Percentiles rank a stretch among this genome's conserved stretches.
phyloP scores from a whole-genome alignment of 2,113 vertebrate genomes.

The Plecturocebus donacophilus region DNA sequence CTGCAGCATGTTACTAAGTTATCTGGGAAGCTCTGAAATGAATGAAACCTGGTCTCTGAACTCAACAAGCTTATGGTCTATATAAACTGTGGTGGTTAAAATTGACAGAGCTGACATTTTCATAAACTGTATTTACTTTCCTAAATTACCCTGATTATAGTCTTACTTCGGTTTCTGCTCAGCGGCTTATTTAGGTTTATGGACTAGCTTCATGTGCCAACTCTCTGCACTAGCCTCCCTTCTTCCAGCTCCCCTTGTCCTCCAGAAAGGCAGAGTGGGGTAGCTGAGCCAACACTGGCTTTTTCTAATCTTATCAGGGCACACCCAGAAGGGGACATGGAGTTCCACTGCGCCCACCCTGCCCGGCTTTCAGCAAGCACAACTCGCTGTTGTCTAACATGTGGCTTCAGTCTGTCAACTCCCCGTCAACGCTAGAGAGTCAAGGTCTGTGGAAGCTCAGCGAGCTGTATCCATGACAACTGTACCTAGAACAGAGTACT shows the following conservation, averaged over 20 bases:
- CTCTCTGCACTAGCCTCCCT: neutral
- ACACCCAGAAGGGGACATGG: neutral
- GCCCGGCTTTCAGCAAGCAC: neutral
- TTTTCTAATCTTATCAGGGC: neutral
- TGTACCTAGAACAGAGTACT: neutral
- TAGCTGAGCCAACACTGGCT: neutral
- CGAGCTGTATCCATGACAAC: slow-evolving; percentile 68
- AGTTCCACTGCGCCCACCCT: neutral
- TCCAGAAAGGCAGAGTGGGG: neutral
- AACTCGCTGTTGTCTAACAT: neutral
- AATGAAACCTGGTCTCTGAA: neutral
- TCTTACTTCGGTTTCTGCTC: neutral
- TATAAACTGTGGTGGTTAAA: too few relatives aligned
- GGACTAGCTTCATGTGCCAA: neutral
- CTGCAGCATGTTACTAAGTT: neutral
- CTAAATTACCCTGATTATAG: neutral
- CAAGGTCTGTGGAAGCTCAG: slow-evolving; percentile 32
- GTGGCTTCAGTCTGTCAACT: neutral
- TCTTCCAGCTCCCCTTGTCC: too few relatives aligned
- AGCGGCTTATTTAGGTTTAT: neutral
- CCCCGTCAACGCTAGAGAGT: slow-evolving; percentile 41
- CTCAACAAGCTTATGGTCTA: neutral
- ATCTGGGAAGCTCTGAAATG: neutral
- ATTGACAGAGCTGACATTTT: neutral
- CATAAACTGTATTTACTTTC: neutral